Percentiles rank a stretch among this genome's conserved stretches.
Evolutionary conservation across 2,797 vertebrate species (phyloP).

Genomic region (Lacerta bilineata): DNA sequence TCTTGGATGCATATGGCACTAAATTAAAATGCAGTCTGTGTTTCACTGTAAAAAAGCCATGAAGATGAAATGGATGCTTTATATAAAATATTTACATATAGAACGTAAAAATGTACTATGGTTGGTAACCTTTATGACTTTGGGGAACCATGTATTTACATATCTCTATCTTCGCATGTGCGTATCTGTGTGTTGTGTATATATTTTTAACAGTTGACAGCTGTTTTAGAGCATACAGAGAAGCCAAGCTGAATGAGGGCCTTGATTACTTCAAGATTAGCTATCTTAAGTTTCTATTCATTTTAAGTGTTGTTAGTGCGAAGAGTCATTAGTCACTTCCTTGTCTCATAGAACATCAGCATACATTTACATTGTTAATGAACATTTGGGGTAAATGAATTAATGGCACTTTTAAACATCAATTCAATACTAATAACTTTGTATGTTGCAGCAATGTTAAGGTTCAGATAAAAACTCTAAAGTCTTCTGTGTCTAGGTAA

Average conservation of each 20-base stretch:
- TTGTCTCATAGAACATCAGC: conserved; percentile 92
- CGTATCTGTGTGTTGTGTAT: conserved; percentile 87
- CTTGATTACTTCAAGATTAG: conserved; percentile 93
- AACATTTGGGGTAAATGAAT: conserved; percentile 93
- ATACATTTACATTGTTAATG: conserved; percentile 98
- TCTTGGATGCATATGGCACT: conserved; percentile 67
- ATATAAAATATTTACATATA: conserved; percentile 84
- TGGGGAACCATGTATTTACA: conserved; percentile 83
- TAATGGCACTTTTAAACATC: conserved; percentile 90
- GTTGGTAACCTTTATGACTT: conserved; percentile 83
- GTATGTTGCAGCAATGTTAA: conserved; percentile 82
- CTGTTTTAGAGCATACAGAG: conserved; percentile 89
- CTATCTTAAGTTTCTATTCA: conserved; percentile 91
- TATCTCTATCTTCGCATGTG: conserved; percentile 80
- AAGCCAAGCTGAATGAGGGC: conserved; percentile 88
- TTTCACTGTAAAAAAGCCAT: conserved; percentile 72
- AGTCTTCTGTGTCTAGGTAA: conserved; percentile 81
- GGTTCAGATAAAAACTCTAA: conserved; percentile 80
- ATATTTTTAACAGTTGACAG: conserved; percentile 91
- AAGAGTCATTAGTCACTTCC: conserved; percentile 91
- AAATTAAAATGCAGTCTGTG: conserved; percentile 77
- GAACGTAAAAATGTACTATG: conserved; percentile 77
- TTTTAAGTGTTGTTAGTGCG: conserved; percentile 89
- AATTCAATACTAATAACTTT: conserved; percentile 89
- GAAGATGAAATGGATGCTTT: conserved; percentile 78